Percentiles rank a stretch among this genome's conserved stretches.
Evolutionary conservation across 2,888 invertebrate species (phyloP).

Genomic region (Stomorhina lunata): DNA sequence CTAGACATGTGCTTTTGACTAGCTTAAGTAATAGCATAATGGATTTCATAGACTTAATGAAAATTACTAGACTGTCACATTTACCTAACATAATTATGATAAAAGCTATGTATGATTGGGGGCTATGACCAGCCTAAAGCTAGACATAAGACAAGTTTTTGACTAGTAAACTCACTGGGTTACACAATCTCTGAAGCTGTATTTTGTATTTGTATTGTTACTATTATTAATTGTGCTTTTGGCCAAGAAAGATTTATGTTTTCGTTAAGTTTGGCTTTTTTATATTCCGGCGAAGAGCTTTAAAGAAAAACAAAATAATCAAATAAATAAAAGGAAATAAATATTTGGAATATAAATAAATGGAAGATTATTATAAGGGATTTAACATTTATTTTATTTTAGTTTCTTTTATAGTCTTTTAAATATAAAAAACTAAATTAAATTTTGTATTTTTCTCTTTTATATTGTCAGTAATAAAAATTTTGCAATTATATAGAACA

Average conservation of each 20-base stretch:
- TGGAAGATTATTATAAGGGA: constrained; percentile 49
- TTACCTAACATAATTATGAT: too few relatives aligned
- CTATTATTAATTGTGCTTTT: constrained; percentile 64
- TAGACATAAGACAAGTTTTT: too few relatives aligned
- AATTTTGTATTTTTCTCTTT: background rate
- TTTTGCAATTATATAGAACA: too few relatives aligned
- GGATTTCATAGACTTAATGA: too few relatives aligned
- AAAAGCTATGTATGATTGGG: too few relatives aligned
- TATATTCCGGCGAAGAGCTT: constrained; percentile 10
- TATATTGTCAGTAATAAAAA: background rate
- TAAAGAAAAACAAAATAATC: constrained; percentile 34
- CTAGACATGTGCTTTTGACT: background rate
- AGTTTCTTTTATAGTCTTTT: too few relatives aligned
- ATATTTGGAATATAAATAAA: constrained; percentile 52
- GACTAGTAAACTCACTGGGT: constrained; percentile 8
- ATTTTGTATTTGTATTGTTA: constrained; percentile 22
- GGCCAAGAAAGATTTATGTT: constrained; percentile 63
- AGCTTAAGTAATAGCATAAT: background rate
- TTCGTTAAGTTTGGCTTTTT: constrained; percentile 45
- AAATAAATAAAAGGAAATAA: constrained; percentile 29
- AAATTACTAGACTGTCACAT: too few relatives aligned
- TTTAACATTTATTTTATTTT: background rate
- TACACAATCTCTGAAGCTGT: background rate
- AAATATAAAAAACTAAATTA: background rate
- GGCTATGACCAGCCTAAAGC: too few relatives aligned